Evolutionary conservation across 2,888 invertebrate genomes (phyloP).

Genomic region (Zelleria hepariella): DNA sequence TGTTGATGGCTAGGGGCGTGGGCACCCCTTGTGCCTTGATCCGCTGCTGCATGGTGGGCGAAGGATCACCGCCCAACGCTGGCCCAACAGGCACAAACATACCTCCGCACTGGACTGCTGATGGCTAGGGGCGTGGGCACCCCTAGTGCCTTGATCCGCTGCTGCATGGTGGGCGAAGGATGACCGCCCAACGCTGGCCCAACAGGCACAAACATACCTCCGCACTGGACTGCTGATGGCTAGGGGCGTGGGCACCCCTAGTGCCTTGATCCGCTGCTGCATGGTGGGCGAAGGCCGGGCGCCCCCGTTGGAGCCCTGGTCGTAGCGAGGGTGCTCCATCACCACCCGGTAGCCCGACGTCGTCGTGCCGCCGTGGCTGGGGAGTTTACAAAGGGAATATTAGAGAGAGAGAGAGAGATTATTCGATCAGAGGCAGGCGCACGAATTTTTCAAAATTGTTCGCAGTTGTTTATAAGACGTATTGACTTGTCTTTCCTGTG

Average conservation of each 20-base stretch:
- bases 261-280: slow-evolving; percentile 91
- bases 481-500: no score
- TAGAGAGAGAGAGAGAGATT: no score
- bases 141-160: slow-evolving; percentile 90
- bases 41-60: slow-evolving; percentile 91
- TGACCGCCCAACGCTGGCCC: no score
- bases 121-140: slow-evolving; percentile 90
- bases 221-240: slow-evolving; percentile 90
- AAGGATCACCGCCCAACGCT: slow-evolving; percentile 62
- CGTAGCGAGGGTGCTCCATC: slow-evolving; percentile 63
- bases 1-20: slow-evolving; percentile 88
- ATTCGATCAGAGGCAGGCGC: no score
- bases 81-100: slow-evolving; percentile 32
- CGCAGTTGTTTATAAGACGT: no score
- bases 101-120: slow-evolving; percentile 91
- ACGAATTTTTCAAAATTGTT: no score
- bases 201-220: slow-evolving; percentile 73
- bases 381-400: no score
- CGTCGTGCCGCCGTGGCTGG: slow-evolving; percentile 59
- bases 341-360: slow-evolving; percentile 65
- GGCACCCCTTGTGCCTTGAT: slow-evolving; percentile 92
- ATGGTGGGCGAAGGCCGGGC: slow-evolving; percentile 82
- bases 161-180: slow-evolving; percentile 93
- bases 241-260: slow-evolving; percentile 90
- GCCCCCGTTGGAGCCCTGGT: slow-evolving; percentile 49